These are phyloP conservation scores for Bubo bubo DNA, from an alignment of 2,113 vertebrate species.

Conservation along the genomic window DNA sequence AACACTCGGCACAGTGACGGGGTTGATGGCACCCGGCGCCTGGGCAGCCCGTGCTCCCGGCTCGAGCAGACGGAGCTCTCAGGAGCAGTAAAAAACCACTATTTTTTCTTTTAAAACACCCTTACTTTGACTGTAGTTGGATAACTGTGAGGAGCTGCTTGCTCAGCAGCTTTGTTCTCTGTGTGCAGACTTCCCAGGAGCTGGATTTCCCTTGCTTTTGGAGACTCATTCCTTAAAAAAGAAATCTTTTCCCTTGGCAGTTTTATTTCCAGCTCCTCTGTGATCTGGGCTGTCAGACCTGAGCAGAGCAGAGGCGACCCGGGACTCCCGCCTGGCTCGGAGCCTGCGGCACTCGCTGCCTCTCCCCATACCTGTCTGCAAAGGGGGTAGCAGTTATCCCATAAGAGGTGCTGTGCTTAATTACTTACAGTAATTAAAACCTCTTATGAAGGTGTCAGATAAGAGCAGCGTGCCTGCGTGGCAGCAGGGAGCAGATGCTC, in stretches of 20 bases:
- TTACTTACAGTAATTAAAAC: constrained; percentile 22
- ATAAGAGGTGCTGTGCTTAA: background rate
- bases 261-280: background rate
- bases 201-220: background rate
- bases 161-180: background rate
- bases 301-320: background rate
- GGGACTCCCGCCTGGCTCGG: background rate
- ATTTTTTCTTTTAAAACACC: background rate
- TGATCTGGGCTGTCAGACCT: background rate
- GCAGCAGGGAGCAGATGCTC: constrained; percentile 23
- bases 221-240: background rate
- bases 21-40: background rate
- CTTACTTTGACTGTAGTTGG: background rate
- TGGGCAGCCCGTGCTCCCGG: background rate
- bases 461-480: background rate
- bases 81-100: background rate
- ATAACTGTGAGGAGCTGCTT: background rate
- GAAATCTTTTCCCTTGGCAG: background rate
- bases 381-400: background rate
- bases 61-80: background rate
- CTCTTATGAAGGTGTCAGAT: background rate
- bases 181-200: background rate
- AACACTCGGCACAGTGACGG: rapidly evolving
- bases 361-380: background rate
- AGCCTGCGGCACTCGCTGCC: background rate